Evolutionary conservation across 2,888 invertebrate genomes (phyloP), one percentile per base, ranked within the genome.

Genomic region (Toxonevra muliebris): DNA sequence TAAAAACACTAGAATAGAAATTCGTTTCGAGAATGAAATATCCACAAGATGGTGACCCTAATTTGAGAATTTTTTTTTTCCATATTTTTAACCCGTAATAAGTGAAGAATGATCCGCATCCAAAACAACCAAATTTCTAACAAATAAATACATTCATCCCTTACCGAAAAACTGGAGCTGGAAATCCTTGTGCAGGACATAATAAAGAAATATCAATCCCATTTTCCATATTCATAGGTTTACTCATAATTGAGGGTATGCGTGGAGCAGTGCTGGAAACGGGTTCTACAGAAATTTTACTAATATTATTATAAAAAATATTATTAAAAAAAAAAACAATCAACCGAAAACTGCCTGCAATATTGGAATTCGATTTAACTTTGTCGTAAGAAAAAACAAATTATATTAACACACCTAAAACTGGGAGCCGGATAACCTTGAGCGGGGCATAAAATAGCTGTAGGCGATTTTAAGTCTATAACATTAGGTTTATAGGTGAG

Each of bases 341-440:
- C 19, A 12, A 48, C 48, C 55, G 54, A 70, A 75, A 77, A 77
- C 89, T 91, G 92, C 93, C 93, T 93, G 93, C 93, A 94, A 94
- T 93, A 59, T 93, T 93, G 93, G 93, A 93, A 93, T 93, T n/a
- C n/a, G n/a, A 93, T 93, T 93, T 20, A 53, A 12, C 12, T 65
- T 17, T 17, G 40, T 48, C 2, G 53, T 53, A 19, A 15, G 3
- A 15, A 19, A 53, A 53, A 8, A 11, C 48, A 12, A 45, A 45
- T 30, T 58, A 5, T 10, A 30, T 17, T 0, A 60, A 59, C 72
- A n/a, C 66, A 92, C 91, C 90, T 90, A 88, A 90, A 89, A 77
- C 87, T 84, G 78, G 91, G 91, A 77, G 90, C 89, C 72, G 92
- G 92, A 85, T 88, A 92, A 50, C 90, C 91, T 84, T 92, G 91